Evolutionary conservation across 2,797 vertebrate species (phyloP).

Genomic region (Kryptolebias ocellatus): DNA sequence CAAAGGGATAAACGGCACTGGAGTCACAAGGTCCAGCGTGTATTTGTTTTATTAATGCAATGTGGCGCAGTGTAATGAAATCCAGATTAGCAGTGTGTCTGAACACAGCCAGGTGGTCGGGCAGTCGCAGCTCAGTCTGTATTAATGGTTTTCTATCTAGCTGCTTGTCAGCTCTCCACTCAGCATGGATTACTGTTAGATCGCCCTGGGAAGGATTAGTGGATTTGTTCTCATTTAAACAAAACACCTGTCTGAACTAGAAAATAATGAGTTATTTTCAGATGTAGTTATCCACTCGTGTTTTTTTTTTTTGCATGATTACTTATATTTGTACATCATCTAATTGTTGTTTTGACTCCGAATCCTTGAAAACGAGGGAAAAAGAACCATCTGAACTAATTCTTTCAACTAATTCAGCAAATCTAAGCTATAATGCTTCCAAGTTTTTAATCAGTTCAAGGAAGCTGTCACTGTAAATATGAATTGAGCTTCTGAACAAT

Average conservation of each 20-base stretch:
- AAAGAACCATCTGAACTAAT: conserved; percentile 1
- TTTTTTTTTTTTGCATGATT: background rate
- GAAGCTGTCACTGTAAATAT: conserved; percentile 36
- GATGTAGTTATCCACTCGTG: background rate
- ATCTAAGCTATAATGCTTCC: conserved; percentile 26
- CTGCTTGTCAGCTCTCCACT: conserved; percentile 33
- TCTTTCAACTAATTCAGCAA: conserved; percentile 35
- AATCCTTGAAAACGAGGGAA: conserved; percentile 10
- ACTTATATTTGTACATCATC: background rate
- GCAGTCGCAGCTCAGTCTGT: conserved; percentile 37
- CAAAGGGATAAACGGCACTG: conserved; percentile 10
- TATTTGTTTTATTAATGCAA: conserved; percentile 58
- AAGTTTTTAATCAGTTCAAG: conserved; percentile 43
- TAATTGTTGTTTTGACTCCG: conserved; percentile 1
- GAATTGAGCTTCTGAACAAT: conserved; percentile 43
- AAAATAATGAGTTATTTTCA: conserved; percentile 13
- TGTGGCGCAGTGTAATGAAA: conserved; percentile 60
- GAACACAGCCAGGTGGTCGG: conserved; percentile 47
- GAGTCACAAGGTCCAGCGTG: conserved; percentile 26
- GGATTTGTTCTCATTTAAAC: conserved; percentile 62
- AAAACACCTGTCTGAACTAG: conserved; percentile 63
- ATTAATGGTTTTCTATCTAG: conserved; percentile 53
- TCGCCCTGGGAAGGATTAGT: conserved; percentile 61
- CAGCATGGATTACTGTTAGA: conserved; percentile 41
- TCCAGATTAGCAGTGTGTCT: conserved; percentile 54